Conservation (phyloP, 1,140 invertebrate genomes). For the Teleopsis dalmanni region DNA sequence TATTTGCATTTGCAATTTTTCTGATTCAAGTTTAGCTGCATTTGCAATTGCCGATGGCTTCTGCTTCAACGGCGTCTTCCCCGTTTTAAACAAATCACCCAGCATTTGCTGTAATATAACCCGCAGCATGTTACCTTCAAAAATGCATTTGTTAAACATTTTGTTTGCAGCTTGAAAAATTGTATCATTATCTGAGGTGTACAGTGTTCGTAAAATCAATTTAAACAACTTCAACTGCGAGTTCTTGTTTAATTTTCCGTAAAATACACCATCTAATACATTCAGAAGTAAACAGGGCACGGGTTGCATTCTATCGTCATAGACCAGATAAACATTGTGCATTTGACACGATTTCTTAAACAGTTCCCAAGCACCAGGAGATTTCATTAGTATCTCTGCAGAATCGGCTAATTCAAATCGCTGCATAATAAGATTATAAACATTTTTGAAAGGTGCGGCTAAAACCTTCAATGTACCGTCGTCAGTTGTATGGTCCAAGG, state of each 20-base stretch:
- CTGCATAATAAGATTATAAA: slow-evolving; percentile 25
- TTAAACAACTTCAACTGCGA: slow-evolving; percentile 43
- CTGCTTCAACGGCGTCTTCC: background rate
- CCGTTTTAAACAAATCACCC: background rate
- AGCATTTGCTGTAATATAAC: slow-evolving; percentile 42
- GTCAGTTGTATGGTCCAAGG: slow-evolving; percentile 13
- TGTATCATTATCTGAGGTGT: slow-evolving; percentile 48
- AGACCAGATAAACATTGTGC: slow-evolving; percentile 21
- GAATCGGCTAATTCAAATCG: slow-evolving; percentile 24
- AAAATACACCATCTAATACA: slow-evolving; percentile 51
- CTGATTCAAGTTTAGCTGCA: slow-evolving; percentile 45
- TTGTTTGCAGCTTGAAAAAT: slow-evolving; percentile 55
- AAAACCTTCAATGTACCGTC: slow-evolving; percentile 20
- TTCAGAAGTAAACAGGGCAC: slow-evolving; percentile 30
- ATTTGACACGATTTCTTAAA: slow-evolving; percentile 22
- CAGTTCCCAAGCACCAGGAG: slow-evolving; percentile 26
- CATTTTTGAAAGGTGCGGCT: slow-evolving; percentile 22
- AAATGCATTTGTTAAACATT: slow-evolving; percentile 60
- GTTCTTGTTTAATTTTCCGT: slow-evolving; percentile 45
- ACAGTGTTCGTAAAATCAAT: slow-evolving; percentile 46
- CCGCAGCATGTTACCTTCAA: slow-evolving; percentile 31
- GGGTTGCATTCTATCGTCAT: slow-evolving; percentile 26
- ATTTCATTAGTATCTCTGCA: slow-evolving; percentile 14
- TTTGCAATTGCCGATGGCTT: background rate
- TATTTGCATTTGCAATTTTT: slow-evolving; percentile 30